phyloP scores from a whole-genome alignment of 2,797 vertebrate species.

The Fratercula arctica region DNA sequence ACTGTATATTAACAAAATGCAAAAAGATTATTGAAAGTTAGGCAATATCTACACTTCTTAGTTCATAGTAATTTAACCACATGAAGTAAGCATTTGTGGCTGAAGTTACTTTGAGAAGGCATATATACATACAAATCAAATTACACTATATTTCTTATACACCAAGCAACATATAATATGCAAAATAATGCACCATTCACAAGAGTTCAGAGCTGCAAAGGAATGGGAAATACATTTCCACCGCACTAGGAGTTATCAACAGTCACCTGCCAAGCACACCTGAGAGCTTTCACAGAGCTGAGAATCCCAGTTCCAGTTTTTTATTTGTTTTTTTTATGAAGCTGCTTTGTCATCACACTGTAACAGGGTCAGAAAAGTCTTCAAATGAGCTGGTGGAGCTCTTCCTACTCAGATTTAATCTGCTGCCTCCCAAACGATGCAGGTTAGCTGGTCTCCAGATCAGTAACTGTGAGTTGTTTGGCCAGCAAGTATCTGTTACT shows the following conservation, averaged over 20 bases:
- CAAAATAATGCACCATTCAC: not conserved
- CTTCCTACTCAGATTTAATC: not conserved
- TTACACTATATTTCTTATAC: not conserved
- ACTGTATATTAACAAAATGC: not conserved
- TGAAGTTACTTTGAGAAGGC: not conserved
- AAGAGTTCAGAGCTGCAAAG: not conserved
- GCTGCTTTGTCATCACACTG: not conserved
- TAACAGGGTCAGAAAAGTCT: not conserved
- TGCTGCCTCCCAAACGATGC: not conserved
- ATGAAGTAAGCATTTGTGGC: not conserved
- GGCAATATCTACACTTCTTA: not conserved
- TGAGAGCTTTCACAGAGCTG: not conserved
- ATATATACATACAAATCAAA: not conserved
- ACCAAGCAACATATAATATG: not conserved
- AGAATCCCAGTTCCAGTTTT: not conserved
- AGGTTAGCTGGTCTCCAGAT: not conserved
- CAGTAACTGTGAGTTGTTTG: not conserved
- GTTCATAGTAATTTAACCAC: not conserved
- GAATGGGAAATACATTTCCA: not conserved
- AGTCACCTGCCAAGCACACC: not conserved
- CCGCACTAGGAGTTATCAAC: not conserved
- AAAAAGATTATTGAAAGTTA: not conserved
- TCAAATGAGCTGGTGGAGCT: not conserved
- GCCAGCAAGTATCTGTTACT: not conserved
- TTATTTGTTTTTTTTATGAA: not conserved